These are phyloP conservation scores for Ovis canadensis DNA, from an alignment of 2,113 vertebrate species.

Conservation along the genomic window DNA sequence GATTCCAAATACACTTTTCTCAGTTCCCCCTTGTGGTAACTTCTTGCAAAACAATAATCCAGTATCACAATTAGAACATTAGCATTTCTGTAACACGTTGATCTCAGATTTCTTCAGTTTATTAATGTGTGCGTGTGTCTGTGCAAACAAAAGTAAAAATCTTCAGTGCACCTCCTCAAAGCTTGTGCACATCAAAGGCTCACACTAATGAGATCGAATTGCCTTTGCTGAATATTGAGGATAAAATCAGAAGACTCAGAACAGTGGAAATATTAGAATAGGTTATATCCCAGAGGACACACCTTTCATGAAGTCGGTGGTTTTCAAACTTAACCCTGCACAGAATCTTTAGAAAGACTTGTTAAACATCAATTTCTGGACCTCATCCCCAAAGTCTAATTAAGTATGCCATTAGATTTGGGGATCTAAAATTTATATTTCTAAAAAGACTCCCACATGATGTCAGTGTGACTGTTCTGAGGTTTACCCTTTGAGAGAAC, in stretches of 20 bases:
- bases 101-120: neutral
- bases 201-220: neutral
- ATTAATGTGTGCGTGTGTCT: neutral
- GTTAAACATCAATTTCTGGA: neutral
- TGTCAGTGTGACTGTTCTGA: neutral
- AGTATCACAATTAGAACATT: neutral
- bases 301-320: neutral
- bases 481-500: neutral
- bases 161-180: neutral
- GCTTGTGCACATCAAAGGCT: neutral
- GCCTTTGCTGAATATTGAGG: neutral
- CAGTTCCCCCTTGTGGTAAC: neutral
- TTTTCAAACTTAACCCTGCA: neutral
- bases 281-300: neutral
- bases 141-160: neutral
- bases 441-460: neutral
- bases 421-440: neutral
- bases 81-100: neutral
- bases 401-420: neutral
- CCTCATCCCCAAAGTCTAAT: neutral
- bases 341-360: neutral
- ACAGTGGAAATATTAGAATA: neutral
- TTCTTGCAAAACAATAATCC: neutral
- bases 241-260: neutral
- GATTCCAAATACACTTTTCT: neutral